phyloP scores from a whole-genome alignment of 2,113 vertebrate genomes.

The Labeo rohita region DNA sequence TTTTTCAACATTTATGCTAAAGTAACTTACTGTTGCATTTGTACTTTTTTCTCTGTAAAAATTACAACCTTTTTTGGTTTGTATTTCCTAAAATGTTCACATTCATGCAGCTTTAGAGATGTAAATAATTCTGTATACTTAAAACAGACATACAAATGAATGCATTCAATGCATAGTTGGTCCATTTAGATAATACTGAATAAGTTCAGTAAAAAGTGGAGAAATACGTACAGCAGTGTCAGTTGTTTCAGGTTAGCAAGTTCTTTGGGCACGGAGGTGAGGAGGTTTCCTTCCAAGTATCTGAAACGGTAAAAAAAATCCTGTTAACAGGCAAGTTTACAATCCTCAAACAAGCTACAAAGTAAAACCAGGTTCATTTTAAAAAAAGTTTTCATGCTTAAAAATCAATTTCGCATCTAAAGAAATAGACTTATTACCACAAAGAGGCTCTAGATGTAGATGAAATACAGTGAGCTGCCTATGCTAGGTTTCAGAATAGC shows the following conservation, averaged over 20 bases:
- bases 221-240: constrained; percentile 82
- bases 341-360: not conserved
- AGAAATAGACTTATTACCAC: not conserved
- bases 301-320: constrained; percentile 71
- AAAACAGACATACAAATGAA: not conserved
- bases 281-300: constrained; percentile 95
- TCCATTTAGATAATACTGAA: not conserved
- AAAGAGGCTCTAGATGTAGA: not conserved
- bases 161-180: not conserved
- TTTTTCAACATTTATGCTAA: too few relatives aligned
- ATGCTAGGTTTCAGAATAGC: not conserved
- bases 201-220: not conserved
- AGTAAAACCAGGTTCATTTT: not conserved
- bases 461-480: not conserved
- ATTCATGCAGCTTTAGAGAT: not conserved
- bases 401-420: not conserved
- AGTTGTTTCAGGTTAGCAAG: constrained; percentile 87
- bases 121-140: not conserved
- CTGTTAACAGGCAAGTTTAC: not conserved
- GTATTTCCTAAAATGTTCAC: not conserved
- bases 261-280: constrained; percentile 90
- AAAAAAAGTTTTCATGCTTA: constrained; percentile 29
- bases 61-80: not conserved
- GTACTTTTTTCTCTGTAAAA: too few relatives aligned
- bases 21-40: not conserved